Base-by-base conservation (phyloP, 2,113 vertebrate species). In the Talpa occidentalis region DNA sequence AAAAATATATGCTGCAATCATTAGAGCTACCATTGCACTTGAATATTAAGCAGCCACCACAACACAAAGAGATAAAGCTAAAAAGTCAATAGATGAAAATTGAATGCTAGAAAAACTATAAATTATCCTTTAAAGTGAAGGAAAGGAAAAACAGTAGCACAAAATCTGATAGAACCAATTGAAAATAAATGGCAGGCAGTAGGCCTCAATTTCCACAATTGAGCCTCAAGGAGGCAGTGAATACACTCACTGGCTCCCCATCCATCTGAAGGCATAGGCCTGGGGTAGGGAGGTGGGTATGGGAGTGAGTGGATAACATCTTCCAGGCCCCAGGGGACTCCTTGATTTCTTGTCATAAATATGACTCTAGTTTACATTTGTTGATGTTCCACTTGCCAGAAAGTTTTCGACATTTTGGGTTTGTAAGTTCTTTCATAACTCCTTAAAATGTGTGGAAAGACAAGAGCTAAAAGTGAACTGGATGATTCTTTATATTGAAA, bases 401-500 rank as follows among this genome's bases (percentile, higher is more conserved):
- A 91, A 82, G 26, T 66, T 95, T 77, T 87, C 86, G 54, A 60
- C 62, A 86, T 42, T 87, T 56, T 26, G 17, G 0, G 22, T 35
- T 82, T 74, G 47, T 86, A 60, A 42, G 30, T 56, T 32, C 88
- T 69, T 87, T 85, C 7, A 5, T 42, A 79, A 89, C 21, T 92
- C 56, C 21, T 85, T 64, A 35, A 78, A 84, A 79, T 76, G 52
- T 73, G 17, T 79, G 28, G 49, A 96, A 94, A 89, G 76, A 83
- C 42, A 22, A 3, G 26, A 28, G 21, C 49, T 59, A 42, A 87
- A 94, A 78, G 32, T 83, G 89, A 83, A 21, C 10, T 78, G 24
- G 30, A 76, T 89, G 26, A 85, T 84, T 69, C 42, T 88, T 88
- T 47, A 84, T 81, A 42, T 92, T 69, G 74, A 87, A 93, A 95